Base-by-base conservation (phyloP, 1,140 invertebrate species). In the Pseudomyrmex sp. region DNA sequence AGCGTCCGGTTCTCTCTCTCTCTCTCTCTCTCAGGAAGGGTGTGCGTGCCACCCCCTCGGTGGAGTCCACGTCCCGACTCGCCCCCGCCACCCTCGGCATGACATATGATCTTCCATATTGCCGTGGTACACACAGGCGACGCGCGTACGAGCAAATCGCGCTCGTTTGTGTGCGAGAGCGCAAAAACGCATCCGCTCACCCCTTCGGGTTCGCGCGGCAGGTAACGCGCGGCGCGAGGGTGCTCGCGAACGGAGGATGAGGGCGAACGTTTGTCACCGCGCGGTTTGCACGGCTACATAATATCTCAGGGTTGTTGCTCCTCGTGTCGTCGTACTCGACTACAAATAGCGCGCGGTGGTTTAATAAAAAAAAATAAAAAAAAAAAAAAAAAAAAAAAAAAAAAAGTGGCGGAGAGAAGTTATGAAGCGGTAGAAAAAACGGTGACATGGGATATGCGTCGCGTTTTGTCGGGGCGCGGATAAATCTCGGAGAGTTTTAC, bases 71-170 rank as follows among this genome's bases (percentile, higher is more conserved):
- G 46, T 58, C 18, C n/a, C 69, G 23, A 9, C 65, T 10, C 54
- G 46, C 66, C 65, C 15, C 65, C 88, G 86, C 85, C 26, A 58
- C 90, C 89, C 69, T 66, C 88, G 26, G 89, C 91, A 92, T 92
- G 92, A 92, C 92, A 92, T 92, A 92, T 92, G 92, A 92, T 92
- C 92, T 90, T 88, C 88, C 90, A 92, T 92, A 92, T 92, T 92
- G 91, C 89, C 86, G 83, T 65, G 88, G 85, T 83, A 89, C 84
- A 88, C 88, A 91, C 88, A 83, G 66, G 83, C 86, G 54, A 61
- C 79, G 84, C 87, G 82, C 58, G 83, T 88, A 88, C 82, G 52
- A 59, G 68, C 70, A 15, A 23, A 63, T 74, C 70, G 20, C 12
- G 59, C 54, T 10, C 48, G 65, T 70, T 54, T 58, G 69, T 23